Evolutionary conservation across 2,888 invertebrate genomes (phyloP), one percentile per base, ranked within the genome.

Genomic region (Ethmia dodecea): DNA sequence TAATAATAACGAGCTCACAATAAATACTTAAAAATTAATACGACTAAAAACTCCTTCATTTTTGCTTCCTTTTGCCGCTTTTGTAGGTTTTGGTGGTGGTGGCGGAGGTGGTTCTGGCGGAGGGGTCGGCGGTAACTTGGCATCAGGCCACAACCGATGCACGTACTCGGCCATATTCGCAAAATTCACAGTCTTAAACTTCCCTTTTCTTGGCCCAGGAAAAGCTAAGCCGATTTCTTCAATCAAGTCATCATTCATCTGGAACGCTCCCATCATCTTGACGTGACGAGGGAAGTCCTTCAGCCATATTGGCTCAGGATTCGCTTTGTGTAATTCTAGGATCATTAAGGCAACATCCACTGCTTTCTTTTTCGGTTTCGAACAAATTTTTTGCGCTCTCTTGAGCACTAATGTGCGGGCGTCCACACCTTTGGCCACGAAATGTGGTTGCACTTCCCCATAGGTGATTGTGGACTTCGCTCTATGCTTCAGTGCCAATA

Each of bases 261-360:
- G 30, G 9, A 10, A 40, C 0, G 48, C 54, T 0, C 62, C 59
- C 2, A 35, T 29, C 0, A 2, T 3, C 28, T 44, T 55, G 3
- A 73, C 9, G 6, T 29, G 40, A 10, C 30, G 33, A 3, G 33
- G 11, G 16, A 73, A 58, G 5, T 50, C 45, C 13, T 55, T 57
- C 1, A 38, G 29, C 5, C 40, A 44, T 35, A 63, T 53, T 1
- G 49, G 41, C 9, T 45, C 49, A 12, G 43, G 47, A 3, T 47
- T 38, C 10, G 36, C 27, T 37, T 59, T 60, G 6, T 57, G 39
- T n/a, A 70, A 36, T 28, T 47, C 38, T 31, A 59, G 37, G 10
- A 60, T 35, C 11, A 63, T 43, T 25, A 61, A 40, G 20, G 57
- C 62, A 33, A 71, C 54, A 40, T 77, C 70, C 9, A 63, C 32